A percentile compares a stretch with the other conserved stretches of the same genome.
These are phyloP conservation scores for Acronicta psi DNA, from an alignment of 2,888 invertebrate species.

Conservation along the genomic window DNA sequence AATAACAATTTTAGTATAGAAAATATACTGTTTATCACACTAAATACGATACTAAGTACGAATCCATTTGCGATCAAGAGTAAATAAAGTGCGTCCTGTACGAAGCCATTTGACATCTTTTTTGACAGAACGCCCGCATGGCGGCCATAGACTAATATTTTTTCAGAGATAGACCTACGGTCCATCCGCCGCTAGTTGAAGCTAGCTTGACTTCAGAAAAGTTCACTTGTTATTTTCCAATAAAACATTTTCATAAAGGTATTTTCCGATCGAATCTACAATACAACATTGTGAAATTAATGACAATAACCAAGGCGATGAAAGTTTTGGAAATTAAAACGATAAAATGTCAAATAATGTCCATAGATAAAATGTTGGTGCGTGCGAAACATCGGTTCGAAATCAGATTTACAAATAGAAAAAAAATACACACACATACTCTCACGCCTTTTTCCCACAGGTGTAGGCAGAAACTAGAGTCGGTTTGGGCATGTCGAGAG, in stretches of 20 bases:
- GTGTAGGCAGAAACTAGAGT: too few relatives aligned
- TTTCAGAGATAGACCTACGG: background rate
- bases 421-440: too few relatives aligned
- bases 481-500: too few relatives aligned
- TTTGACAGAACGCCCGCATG: conserved; percentile 62
- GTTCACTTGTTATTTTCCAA: background rate
- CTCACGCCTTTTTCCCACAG: too few relatives aligned
- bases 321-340: conserved; percentile 13
- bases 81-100: conserved; percentile 67
- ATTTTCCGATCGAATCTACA: background rate
- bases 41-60: conserved; percentile 67
- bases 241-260: background rate
- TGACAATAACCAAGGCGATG: background rate
- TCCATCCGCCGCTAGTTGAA: background rate
- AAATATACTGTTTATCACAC: conserved; percentile 54
- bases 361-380: conserved; percentile 28
- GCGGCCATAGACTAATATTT: conserved; percentile 41
- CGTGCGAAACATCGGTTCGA: too few relatives aligned
- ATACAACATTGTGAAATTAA: background rate
- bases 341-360: conserved; percentile 13
- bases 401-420: too few relatives aligned
- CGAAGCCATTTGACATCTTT: conserved; percentile 74
- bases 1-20: conserved; percentile 60
- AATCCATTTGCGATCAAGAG: conserved; percentile 71
- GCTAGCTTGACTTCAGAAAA: background rate